Base-by-base conservation (phyloP, 2,888 invertebrate genomes). In the Mycalesis mineus region DNA sequence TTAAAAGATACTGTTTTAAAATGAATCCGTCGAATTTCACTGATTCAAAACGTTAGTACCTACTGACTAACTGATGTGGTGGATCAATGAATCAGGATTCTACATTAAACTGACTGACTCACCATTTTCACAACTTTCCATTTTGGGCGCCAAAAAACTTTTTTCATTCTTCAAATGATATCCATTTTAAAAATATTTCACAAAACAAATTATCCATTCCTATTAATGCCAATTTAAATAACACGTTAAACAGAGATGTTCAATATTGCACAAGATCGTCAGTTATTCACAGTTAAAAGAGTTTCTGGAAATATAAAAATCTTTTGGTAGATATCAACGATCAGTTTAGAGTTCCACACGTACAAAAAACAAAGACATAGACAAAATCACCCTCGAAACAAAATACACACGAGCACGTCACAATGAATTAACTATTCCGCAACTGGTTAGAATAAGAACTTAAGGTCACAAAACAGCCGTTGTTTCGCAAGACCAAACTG, bases 41-140 rank as follows among this genome's bases (percentile, higher is more conserved):
- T 22, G 22, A 22, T 22, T 4, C 22, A n/a, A n/a, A n/a, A n/a
- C n/a, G n/a, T n/a, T n/a, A n/a, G n/a, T n/a, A n/a, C n/a, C n/a
- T n/a, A n/a, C n/a, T n/a, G n/a, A n/a, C n/a, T n/a, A n/a, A n/a
- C n/a, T n/a, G n/a, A n/a, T n/a, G n/a, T n/a, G n/a, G n/a, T n/a
- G n/a, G n/a, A n/a, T n/a, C n/a, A n/a, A n/a, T n/a, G n/a, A n/a
- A n/a, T n/a, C n/a, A n/a, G n/a, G n/a, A n/a, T n/a, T 22, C 22
- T 22, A 22, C 22, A 22, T 22, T 22, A 22, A 22, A 22, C 36
- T n/a, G n/a, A n/a, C n/a, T n/a, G n/a, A 11, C 36, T 36, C 78
- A 85, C 85, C 84, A 69, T 77, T 78, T 79, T 82, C 74, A 71
- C 71, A 68, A 76, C 72, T 81, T 82, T 84, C 79, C 76, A 84